Percentiles rank a stretch among this genome's conserved stretches.
Conservation (phyloP, 2,888 invertebrate genomes). For the Archips crataeganus region DNA sequence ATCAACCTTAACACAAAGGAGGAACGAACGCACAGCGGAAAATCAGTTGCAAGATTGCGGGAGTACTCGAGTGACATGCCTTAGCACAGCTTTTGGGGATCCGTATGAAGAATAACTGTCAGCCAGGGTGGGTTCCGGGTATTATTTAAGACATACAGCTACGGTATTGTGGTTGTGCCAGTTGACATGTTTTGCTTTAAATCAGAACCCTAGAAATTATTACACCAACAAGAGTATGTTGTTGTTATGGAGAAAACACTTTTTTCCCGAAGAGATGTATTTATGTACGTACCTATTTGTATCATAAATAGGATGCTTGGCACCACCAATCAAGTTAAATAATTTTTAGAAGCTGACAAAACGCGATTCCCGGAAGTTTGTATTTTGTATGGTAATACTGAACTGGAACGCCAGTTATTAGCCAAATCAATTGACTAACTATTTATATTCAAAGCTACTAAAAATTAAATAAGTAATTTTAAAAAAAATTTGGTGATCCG, state of each 20-base stretch:
- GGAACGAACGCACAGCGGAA: constrained; percentile 61
- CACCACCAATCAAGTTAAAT: too few species aligned
- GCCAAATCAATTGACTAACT: too few species aligned
- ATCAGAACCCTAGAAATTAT: background rate
- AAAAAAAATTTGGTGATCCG: too few species aligned
- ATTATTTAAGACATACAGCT: background rate
- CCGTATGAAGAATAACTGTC: background rate
- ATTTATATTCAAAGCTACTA: too few species aligned
- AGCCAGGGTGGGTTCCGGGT: background rate
- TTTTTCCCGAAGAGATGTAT: background rate
- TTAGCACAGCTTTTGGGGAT: constrained; percentile 58
- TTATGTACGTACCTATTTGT: too few species aligned
- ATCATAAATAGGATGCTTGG: too few species aligned
- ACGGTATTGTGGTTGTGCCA: background rate
- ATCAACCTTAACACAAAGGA: constrained; percentile 57
- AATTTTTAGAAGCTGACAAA: too few species aligned
- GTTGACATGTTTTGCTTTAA: background rate
- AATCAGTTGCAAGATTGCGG: constrained; percentile 62
- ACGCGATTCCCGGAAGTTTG: too few species aligned
- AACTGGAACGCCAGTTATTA: too few species aligned
- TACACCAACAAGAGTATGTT: background rate
- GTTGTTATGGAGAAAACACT: background rate
- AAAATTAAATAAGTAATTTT: too few species aligned
- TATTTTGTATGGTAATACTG: too few species aligned
- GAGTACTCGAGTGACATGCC: constrained; percentile 62